Percentiles rank a stretch among this genome's conserved stretches.
These are phyloP conservation scores for Lasioglossum malachurum DNA, from an alignment of 2,888 invertebrate genomes.

Conservation along the genomic window DNA sequence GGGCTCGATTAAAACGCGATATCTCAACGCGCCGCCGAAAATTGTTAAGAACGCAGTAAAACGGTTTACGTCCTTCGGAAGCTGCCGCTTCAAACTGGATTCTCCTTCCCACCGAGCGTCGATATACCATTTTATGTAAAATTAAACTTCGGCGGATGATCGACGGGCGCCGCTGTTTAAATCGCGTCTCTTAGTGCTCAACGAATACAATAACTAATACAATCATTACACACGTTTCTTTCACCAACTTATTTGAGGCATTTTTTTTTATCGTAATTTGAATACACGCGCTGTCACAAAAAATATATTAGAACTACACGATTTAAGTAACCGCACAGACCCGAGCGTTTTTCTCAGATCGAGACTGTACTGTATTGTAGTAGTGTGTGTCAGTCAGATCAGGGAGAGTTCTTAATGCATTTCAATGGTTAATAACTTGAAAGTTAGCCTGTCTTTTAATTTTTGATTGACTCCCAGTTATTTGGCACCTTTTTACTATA, in stretches of 20 bases:
- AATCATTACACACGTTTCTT: too few species aligned
- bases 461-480: background rate
- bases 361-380: too few species aligned
- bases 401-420: too few species aligned
- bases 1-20: conserved; percentile 54
- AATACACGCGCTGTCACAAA: too few species aligned
- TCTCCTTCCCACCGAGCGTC: background rate
- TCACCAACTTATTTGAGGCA: too few species aligned
- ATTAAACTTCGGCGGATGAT: background rate
- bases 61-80: conserved; percentile 38
- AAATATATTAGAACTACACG: too few species aligned
- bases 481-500: background rate
- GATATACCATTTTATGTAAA: background rate
- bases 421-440: too few species aligned
- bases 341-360: too few species aligned
- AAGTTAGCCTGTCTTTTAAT: too few species aligned
- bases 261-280: too few species aligned
- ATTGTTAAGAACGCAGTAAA: conserved; percentile 46
- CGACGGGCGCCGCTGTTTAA: background rate
- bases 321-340: too few species aligned
- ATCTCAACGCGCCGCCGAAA: conserved; percentile 34
- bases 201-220: background rate
- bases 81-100: background rate
- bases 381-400: too few species aligned
- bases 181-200: background rate